Base-by-base conservation (phyloP, 2,797 vertebrate genomes). In the Ctenopoma multispine region DNA sequence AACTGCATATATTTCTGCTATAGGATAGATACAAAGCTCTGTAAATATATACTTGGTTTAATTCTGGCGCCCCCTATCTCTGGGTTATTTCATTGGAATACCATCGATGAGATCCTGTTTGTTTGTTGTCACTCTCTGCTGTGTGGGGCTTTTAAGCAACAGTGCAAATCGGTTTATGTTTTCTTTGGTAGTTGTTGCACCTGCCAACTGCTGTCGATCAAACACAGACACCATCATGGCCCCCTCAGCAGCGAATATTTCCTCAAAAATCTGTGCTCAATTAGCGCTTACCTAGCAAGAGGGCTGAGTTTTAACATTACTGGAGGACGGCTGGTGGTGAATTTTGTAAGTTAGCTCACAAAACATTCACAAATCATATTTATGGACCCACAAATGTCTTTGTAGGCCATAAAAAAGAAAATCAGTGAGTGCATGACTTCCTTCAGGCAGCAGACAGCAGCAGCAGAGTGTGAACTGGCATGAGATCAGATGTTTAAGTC, bases 401-500 rank as follows among this genome's bases (percentile, higher is more conserved):
- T 69, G 60, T 44, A 7, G 67, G 55, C 20, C 73, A 44, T 73
- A 77, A 76, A 46, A 46, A 77, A 76, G 20, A 46, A n/a, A 69
- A 65, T 64, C 63, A 61, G 64, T 51, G 49, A 69, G 83, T 72
- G 63, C 59, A 67, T 41, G 69, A 41, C 70, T 59, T 69, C 53
- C 71, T 64, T 50, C 65, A 13, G 71, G 64, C 58, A 24, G 60
- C 43, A 51, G 77, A 38, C 46, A 47, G 63, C n/a, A 73, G 58
- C 78, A 56, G 77, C 77, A 53, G 46, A 63, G 75, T 2, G 46
- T 15, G 48, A 73, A 48, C 77, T 66, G 77, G 71, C 69, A 58
- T 53, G 58, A 8, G 31, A 86, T 90, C 81, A 74, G 85, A 87
- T 77, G 77, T 81, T 85, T 67, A 86, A 86, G 88, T 82, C 77